Base-by-base conservation (phyloP, 2,797 vertebrate species). In the Channa striata region DNA sequence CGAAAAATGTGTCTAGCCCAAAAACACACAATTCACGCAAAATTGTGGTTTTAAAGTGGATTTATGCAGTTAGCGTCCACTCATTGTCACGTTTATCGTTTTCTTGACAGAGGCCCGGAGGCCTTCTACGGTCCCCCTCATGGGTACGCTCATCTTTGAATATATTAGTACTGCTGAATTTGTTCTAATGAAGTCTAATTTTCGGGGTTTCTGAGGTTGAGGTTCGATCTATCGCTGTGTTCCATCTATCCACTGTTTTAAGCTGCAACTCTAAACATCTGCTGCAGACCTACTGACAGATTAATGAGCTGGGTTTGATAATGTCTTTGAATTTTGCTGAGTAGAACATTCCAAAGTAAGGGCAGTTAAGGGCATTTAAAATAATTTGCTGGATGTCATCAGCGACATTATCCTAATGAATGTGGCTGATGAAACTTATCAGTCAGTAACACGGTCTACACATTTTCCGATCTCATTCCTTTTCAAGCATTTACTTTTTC, bases 91-190 rank as follows among this genome's bases (percentile, higher is more conserved):
- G 0, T 51, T 74, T 8, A 1, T 68, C 4, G 30, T 72, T 60
- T 67, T 62, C 19, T 65, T 53, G 1, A 68, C 84, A 91, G 88
- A 19, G 16, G 0, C 21, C 10, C 76, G 82, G 63, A 82, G 86
- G 46, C 21, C 0, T 0, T 87, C 86, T 8, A 1, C 70, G 30
- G 0, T 0, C 12, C 77, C 82, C 25, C 61, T 89, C 20, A 75
- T 86, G 68, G 8, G 85, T 92, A 87, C 0, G 79, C 2, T 47
- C 40, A 4, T 8, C 14, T 76, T 61, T 68, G 52, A 16, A 68
- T 30, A 60, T 0, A 30, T 0, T 44, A 6, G 48, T 23, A 1
- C 8, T 58, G 5, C 21, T 40, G 8, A n/a, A 19, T 0, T 52
- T 59, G 2, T 0, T 66, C 1, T 43, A 1, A 30, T 44, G 10